Evolutionary conservation across 2,888 invertebrate species (phyloP).

Genomic region (Hyalella azteca): DNA sequence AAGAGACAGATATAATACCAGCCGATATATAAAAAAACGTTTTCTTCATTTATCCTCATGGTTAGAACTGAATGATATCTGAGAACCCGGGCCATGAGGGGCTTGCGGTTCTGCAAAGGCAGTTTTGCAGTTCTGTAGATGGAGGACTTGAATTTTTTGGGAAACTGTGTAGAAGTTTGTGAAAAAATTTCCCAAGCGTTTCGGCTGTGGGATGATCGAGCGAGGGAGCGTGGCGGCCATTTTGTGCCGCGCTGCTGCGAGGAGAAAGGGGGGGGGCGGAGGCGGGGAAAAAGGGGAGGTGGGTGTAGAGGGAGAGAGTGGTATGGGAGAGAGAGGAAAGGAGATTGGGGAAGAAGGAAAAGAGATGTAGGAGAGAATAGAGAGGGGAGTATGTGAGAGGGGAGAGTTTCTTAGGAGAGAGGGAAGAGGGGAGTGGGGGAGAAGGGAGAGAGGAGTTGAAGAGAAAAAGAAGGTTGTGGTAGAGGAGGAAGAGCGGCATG

Average conservation of each 20-base stretch:
- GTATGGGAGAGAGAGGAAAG: background rate
- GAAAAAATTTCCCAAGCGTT: no score
- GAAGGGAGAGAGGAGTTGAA: background rate
- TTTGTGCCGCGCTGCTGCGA: background rate
- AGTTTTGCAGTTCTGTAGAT: no score
- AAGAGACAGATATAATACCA: no score
- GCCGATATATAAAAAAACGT: no score
- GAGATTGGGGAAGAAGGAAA: background rate
- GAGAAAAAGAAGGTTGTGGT: background rate
- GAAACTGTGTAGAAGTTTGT: no score
- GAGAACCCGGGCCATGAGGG: no score
- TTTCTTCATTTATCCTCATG: no score
- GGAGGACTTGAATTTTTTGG: no score
- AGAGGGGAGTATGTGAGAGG: background rate
- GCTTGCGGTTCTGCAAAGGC: no score
- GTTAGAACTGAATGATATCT: no score
- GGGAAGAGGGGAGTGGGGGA: background rate
- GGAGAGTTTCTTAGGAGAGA: background rate
- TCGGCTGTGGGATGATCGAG: background rate
- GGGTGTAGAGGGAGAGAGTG: background rate
- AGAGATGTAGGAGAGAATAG: background rate
- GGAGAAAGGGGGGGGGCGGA: conserved; percentile 1
- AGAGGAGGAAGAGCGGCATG: background rate
- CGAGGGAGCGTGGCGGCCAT: background rate
- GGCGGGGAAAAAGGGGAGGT: background rate